Evolutionary conservation across 2,113 vertebrate genomes (phyloP).

Genomic region (Ramphastos sulfuratus): DNA sequence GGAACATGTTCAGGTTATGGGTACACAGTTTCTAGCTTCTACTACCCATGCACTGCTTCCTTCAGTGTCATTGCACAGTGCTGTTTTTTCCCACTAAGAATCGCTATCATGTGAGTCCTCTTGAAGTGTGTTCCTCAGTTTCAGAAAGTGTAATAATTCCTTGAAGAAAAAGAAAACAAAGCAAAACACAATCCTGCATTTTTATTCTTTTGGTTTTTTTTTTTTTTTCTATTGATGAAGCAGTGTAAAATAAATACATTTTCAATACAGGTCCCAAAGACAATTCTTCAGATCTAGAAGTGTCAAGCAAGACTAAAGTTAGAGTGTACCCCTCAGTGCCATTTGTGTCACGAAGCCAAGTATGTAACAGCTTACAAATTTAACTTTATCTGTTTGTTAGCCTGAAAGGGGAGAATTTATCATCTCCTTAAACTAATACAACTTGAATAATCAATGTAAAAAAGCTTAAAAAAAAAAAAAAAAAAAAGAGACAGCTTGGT

Average conservation of each 20-base stretch:
- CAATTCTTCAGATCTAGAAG: constrained; percentile 80
- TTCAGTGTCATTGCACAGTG: constrained; percentile 71
- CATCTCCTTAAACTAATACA: constrained; percentile 49
- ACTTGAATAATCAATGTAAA: constrained; percentile 66
- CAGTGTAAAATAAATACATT: constrained; percentile 78
- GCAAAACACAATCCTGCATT: background rate
- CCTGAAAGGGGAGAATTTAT: constrained; percentile 44
- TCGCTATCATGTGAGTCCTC: constrained; percentile 77
- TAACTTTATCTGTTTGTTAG: constrained; percentile 52
- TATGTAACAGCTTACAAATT: constrained; percentile 61
- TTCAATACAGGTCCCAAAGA: constrained; percentile 77
- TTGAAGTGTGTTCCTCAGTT: constrained; percentile 67
- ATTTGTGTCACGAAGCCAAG: constrained; percentile 76
- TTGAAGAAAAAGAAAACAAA: constrained; percentile 41
- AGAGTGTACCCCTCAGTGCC: constrained; percentile 73
- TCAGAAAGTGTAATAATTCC: constrained; percentile 73
- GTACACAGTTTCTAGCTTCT: constrained; percentile 73
- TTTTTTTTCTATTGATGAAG: constrained; percentile 69
- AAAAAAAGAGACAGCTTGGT: constrained; percentile 64
- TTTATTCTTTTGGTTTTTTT: too few relatives aligned
- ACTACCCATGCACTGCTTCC: constrained; percentile 75
- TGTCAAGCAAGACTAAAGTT: constrained; percentile 73
- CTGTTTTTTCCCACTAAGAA: constrained; percentile 58
- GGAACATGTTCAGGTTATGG: constrained; percentile 81
- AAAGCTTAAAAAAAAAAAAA: background rate